Base-by-base conservation (phyloP, 2,113 vertebrate species). In the Epinephelus lanceolatus region DNA sequence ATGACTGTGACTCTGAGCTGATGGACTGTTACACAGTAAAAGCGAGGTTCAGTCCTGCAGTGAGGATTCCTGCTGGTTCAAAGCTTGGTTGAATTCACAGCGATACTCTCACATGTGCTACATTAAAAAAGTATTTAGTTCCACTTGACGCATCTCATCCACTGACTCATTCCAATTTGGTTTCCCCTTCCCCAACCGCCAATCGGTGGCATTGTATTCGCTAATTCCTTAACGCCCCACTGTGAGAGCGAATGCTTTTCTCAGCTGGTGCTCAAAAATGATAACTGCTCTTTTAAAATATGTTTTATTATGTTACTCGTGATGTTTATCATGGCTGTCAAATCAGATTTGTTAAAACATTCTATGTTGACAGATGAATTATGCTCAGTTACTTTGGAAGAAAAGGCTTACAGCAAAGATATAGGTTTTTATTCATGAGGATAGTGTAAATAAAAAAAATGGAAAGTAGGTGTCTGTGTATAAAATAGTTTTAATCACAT, bases 41-140 rank as follows among this genome's bases (percentile, higher is more conserved):
- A 77, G 51, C 13, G 66, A 71, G 66, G 56, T 73, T 70, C n/a
- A 42, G 63, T 56, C 53, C 40, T 47, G 72, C 17, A 53, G 57
- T 1, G 53, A 88, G 74, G 80, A 71, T 18, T 60, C 80, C 80
- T 19, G 72, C 80, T 84, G 88, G 21, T 77, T 68, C 61, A 65
- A 76, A 78, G 76, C 78, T 71, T 30, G 2, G 73, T 71, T 91
- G 69, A 86, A 81, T 81, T 68, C 49, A 79, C 68, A 83, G 63
- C 8, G 7, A 49, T 25, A 40, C 76, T 80, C 78, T 68, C 21
- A 18, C 55, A 52, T 78, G 75, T 27, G 12, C 63, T 18, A 27
- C 70, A 80, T 73, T 67, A 70, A 76, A 75, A 82, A 79, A 81
- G 80, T 52, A 49, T 88, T 86, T 80, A 78, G 90, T 80, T 90